A percentile compares a stretch with the other conserved stretches of the same genome.
Conservation (phyloP, 1,140 invertebrate species). For the Hypothenemus hampei region DNA sequence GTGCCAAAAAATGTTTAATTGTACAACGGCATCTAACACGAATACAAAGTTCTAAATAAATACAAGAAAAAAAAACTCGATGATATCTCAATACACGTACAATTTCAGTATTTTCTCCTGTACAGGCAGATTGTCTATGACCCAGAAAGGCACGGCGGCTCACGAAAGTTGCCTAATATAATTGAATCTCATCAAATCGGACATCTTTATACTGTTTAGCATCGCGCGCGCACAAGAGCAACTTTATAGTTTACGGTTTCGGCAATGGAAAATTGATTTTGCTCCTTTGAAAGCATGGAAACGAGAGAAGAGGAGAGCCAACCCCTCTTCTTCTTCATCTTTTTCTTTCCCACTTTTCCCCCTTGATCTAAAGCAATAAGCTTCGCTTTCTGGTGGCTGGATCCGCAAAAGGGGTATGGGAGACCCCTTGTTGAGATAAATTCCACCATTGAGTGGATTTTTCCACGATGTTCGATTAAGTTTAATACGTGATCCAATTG, state of each 20-base stretch:
- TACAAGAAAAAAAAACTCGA: too few species aligned
- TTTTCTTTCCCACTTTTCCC: too few species aligned
- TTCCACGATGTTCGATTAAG: background rate
- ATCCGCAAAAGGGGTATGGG: background rate
- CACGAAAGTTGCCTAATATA: constrained; percentile 24
- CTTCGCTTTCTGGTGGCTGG: background rate
- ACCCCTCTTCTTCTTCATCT: too few species aligned
- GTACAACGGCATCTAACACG: too few species aligned
- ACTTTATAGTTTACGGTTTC: constrained; percentile 9
- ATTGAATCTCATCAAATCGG: constrained; percentile 19
- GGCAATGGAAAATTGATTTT: constrained; percentile 8
- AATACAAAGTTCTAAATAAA: too few species aligned
- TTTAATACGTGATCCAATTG: background rate
- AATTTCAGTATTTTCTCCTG: too few species aligned
- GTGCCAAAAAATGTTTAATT: too few species aligned
- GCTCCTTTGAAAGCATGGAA: constrained; percentile 8
- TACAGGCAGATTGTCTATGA: too few species aligned
- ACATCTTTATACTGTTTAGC: constrained; percentile 17
- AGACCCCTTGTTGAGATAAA: background rate
- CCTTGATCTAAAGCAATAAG: constrained; percentile 3
- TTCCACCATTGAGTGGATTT: background rate
- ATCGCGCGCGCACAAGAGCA: background rate
- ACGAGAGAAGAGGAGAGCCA: too few species aligned
- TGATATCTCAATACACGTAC: too few species aligned
- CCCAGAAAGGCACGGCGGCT: constrained; percentile 8